Evolutionary conservation across 2,888 invertebrate species (phyloP), one percentile per base, ranked within the genome.

Genomic region (Rapana venosa): DNA sequence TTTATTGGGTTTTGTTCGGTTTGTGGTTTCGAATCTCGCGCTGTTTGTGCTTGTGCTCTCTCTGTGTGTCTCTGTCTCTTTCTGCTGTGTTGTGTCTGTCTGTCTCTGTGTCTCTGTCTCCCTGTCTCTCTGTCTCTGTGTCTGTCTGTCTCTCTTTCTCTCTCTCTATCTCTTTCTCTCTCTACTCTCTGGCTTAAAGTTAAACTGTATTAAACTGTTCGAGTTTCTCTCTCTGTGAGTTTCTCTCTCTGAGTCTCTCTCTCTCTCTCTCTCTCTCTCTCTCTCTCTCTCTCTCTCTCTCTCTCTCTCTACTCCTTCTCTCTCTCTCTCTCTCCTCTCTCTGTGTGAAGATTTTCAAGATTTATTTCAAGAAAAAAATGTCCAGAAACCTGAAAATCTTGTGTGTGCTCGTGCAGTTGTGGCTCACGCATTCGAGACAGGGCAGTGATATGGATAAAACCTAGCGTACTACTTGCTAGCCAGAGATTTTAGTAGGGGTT

Each of bases 91-190:
- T n/a, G 32, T 79, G 26, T 79, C 77, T 32, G 11, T 79, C 15
- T 79, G 32, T 35, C 77, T 32, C 30, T 35, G 32, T 35, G 4
- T 17, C 77, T 32, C 15, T 32, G 1, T 32, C 32, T 35, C 74
- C 1, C 26, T 32, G 32, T 32, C 32, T 32, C 77, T 32, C 77
- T 32, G 32, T 32, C 77, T 32, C 77, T 32, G 32, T 32, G 32
- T 79, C 77, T 77, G 30, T 79, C 77, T 79, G 32, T 30, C 74
- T 30, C 77, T 32, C 32, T 79, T 32, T 79, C 77, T 77, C 77
- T 79, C 77, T 15, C 35, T 17, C 35, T 1, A 15, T 17, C 35
- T 17, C 35, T 4, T 32, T 17, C 15, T 35, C 26, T 1, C n/a
- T n/a, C 35, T 4, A 15, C 32, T 77, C 47, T 32, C 32, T n/a